These are phyloP conservation scores for Narcine bancroftii DNA, from an alignment of 2,113 vertebrate species.

Conservation along the genomic window DNA sequence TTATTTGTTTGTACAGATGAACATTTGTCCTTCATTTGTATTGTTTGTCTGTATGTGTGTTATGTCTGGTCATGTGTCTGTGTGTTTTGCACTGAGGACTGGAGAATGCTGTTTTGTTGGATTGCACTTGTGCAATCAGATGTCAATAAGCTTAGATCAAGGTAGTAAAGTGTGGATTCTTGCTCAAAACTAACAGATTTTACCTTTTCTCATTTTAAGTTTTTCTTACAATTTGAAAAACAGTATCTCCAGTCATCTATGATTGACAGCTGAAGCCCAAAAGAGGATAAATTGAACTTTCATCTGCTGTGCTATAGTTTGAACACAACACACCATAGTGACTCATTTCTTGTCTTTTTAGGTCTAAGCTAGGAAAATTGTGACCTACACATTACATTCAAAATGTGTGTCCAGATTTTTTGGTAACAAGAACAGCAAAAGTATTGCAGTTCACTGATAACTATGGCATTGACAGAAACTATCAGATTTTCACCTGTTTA, in stretches of 20 bases:
- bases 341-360: background rate
- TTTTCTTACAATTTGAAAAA: background rate
- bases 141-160: no score
- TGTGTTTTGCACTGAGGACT: no score
- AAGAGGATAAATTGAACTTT: background rate
- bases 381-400: background rate
- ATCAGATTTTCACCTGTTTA: no score
- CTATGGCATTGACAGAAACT: no score
- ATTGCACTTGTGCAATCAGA: no score
- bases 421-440: no score
- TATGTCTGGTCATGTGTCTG: no score
- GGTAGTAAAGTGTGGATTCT: background rate
- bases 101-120: no score
- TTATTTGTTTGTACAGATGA: no score
- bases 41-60: no score
- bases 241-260: background rate
- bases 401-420: background rate
- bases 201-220: background rate
- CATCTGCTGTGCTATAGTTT: background rate
- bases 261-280: background rate
- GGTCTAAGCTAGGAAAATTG: background rate
- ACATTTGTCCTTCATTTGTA: no score
- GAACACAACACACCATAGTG: background rate
- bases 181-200: background rate
- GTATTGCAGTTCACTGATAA: no score